Conservation (phyloP, 2,888 invertebrate genomes). For the Xylota sylvarum region DNA sequence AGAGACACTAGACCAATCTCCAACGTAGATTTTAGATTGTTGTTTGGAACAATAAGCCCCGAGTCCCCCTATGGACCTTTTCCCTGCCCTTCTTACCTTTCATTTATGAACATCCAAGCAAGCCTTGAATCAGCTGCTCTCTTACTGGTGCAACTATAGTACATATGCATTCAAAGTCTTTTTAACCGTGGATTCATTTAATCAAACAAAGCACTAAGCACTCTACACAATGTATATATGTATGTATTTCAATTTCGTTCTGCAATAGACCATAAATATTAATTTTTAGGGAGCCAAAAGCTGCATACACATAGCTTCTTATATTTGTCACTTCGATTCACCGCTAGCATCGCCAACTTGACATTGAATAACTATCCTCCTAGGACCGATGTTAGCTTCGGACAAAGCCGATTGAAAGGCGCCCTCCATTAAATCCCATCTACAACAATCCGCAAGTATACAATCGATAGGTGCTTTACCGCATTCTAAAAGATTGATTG, state of each 20-base stretch:
- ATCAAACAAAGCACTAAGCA: too few species aligned
- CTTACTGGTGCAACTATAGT: too few species aligned
- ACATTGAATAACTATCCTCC: conserved; percentile 80
- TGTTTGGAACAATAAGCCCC: too few species aligned
- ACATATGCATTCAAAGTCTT: too few species aligned
- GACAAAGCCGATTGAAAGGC: conserved; percentile 80
- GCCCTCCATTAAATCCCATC: conserved; percentile 78
- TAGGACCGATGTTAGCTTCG: conserved; percentile 80
- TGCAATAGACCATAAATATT: neutral
- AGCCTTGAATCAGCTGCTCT: too few species aligned
- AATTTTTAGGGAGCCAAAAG: neutral
- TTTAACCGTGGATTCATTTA: too few species aligned
- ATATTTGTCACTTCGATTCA: neutral
- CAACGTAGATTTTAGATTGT: too few species aligned
- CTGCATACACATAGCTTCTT: too few species aligned
- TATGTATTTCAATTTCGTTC: neutral
- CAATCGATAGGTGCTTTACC: conserved; percentile 79
- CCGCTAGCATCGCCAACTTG: neutral
- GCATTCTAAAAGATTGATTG: conserved; percentile 80
- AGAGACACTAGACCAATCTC: too few species aligned
- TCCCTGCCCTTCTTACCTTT: too few species aligned
- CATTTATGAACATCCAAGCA: too few species aligned
- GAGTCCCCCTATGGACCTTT: too few species aligned
- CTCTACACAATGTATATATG: neutral
- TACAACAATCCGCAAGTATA: conserved; percentile 78